phyloP scores from a whole-genome alignment of 1,140 invertebrate species.

The Scaptomyza graminum region DNA sequence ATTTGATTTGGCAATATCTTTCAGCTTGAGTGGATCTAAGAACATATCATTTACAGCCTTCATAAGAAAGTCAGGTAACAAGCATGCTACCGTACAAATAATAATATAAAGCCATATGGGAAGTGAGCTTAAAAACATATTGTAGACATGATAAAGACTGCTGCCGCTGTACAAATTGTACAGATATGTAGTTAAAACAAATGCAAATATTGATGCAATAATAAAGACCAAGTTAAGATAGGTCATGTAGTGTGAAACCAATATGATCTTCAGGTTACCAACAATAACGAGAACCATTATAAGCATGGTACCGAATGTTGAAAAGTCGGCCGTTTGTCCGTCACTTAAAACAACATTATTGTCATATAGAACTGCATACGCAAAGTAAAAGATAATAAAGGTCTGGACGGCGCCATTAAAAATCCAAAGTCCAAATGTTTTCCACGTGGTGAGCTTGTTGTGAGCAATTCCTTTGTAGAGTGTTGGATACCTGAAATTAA shows the following conservation, averaged over 20 bases:
- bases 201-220: constrained; percentile 86
- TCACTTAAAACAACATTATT: constrained; percentile 82
- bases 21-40: not conserved
- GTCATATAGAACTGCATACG: constrained; percentile 71
- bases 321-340: constrained; percentile 82
- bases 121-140: constrained; percentile 85
- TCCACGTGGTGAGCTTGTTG: constrained; percentile 87
- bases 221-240: constrained; percentile 85
- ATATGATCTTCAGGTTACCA: constrained; percentile 86
- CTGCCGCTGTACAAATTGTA: constrained; percentile 86
- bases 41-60: constrained; percentile 58
- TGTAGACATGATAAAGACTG: constrained; percentile 86
- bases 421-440: constrained; percentile 87
- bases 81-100: constrained; percentile 85
- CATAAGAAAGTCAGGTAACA: constrained; percentile 86
- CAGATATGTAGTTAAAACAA: constrained; percentile 85
- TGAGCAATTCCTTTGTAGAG: constrained; percentile 87
- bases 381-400: constrained; percentile 84
- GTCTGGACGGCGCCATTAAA: constrained; percentile 85
- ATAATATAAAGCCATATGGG: constrained; percentile 87
- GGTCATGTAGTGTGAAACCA: constrained; percentile 88
- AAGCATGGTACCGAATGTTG: constrained; percentile 84
- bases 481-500: constrained; percentile 85
- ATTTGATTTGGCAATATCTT: not conserved
- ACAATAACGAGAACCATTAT: constrained; percentile 85